A percentile compares a stretch with the other conserved stretches of the same genome.
phyloP scores from a whole-genome alignment of 2,888 invertebrate species.

The Macroteleia sp. region DNA sequence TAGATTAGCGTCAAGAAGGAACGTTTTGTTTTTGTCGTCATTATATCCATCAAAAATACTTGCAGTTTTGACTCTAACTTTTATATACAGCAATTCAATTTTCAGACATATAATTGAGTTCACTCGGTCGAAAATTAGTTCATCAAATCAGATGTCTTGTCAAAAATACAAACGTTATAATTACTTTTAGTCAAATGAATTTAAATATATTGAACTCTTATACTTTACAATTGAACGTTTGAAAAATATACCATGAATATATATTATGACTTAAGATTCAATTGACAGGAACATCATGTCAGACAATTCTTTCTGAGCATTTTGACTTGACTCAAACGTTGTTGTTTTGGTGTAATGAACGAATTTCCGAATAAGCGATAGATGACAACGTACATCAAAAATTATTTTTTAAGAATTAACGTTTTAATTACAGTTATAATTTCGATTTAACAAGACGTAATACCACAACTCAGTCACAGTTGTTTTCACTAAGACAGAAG shows the following conservation, averaged over 20 bases:
- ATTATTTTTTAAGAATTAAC: not conserved
- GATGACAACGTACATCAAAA: not conserved
- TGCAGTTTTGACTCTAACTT: not conserved
- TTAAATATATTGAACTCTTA: too few species aligned
- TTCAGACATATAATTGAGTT: not conserved
- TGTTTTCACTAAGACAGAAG: not conserved
- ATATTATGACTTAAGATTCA: too few species aligned
- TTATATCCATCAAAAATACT: slow-evolving; percentile 17
- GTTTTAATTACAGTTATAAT: not conserved
- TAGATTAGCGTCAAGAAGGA: slow-evolving; percentile 29
- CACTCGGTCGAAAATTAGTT: not conserved
- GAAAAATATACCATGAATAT: too few species aligned
- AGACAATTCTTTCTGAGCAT: too few species aligned
- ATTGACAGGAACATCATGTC: too few species aligned
- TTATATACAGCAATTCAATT: slow-evolving; percentile 17
- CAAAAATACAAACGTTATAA: too few species aligned
- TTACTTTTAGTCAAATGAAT: too few species aligned
- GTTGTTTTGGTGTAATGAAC: too few species aligned
- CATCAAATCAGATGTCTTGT: too few species aligned
- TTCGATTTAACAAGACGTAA: slow-evolving; percentile 2
- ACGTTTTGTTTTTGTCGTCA: slow-evolving; percentile 9
- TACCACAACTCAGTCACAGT: too few species aligned
- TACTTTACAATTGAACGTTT: too few species aligned
- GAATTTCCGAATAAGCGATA: not conserved
- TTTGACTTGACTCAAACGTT: too few species aligned